Evolutionary conservation across 1,140 invertebrate species (phyloP).

Genomic region (Brachionus asplanchnoidis): DNA sequence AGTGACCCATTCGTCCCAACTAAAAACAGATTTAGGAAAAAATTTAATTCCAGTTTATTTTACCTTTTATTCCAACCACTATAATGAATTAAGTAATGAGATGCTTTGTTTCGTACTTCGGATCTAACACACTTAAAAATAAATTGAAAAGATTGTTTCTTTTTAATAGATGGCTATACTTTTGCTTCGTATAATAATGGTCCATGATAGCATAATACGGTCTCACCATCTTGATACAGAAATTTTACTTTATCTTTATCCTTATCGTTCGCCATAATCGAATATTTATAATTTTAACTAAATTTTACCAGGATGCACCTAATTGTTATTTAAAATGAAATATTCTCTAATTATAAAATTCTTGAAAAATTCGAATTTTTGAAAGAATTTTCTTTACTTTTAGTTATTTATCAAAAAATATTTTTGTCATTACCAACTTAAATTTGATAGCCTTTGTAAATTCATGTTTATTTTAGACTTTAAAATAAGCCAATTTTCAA

Average conservation of each 20-base stretch:
- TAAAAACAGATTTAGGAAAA: not conserved
- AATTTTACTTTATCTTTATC: conserved; percentile 33
- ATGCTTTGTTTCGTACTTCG: not conserved
- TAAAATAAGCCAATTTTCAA: too few relatives aligned
- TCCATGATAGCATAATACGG: conserved; percentile 39
- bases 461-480: too few relatives aligned
- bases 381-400: not conserved
- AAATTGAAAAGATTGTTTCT: not conserved
- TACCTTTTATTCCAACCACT: conserved; percentile 39
- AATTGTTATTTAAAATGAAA: not conserved
- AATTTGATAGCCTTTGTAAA: too few relatives aligned
- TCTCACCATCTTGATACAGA: conserved; percentile 36
- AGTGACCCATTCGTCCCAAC: conserved; percentile 37
- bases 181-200: conserved; percentile 38
- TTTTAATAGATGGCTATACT: not conserved
- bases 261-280: not conserved
- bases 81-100: conserved; percentile 38
- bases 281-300: not conserved
- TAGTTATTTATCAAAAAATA: not conserved
- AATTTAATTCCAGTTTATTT: not conserved
- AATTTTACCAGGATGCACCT: not conserved
- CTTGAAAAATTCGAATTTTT: not conserved
- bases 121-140: conserved; percentile 7
- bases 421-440: too few relatives aligned
- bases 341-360: not conserved